These are phyloP conservation scores for Ochotona curzoniae DNA, from an alignment of 2,113 vertebrate species.

Conservation along the genomic window DNA sequence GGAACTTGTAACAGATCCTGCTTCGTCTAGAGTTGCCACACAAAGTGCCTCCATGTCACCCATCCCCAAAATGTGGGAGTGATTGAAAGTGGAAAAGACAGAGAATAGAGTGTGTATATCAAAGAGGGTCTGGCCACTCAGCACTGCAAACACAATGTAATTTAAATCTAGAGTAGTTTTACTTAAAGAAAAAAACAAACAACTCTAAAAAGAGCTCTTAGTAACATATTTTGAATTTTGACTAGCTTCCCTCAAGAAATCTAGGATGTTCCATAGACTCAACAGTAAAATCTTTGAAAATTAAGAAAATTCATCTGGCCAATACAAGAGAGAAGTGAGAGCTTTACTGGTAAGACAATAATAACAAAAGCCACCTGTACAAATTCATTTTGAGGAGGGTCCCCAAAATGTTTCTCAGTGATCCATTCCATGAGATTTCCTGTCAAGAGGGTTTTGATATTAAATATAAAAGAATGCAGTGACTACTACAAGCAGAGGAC, in stretches of 20 bases:
- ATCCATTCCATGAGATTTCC: background rate
- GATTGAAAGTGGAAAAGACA: constrained; percentile 59
- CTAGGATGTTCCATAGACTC: background rate
- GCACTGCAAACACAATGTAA: constrained; percentile 25
- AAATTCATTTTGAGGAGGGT: background rate
- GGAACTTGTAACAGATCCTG: constrained; percentile 72
- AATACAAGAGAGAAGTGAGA: background rate
- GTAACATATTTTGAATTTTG: constrained; percentile 27
- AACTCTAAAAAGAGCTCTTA: background rate
- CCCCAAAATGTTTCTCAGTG: background rate
- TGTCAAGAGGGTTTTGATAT: background rate
- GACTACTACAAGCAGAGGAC: background rate
- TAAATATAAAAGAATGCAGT: background rate
- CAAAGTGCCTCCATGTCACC: constrained; percentile 61
- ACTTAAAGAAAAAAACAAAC: background rate
- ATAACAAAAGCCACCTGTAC: background rate
- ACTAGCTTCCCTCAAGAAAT: background rate
- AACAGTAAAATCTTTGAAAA: background rate
- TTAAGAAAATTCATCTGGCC: background rate
- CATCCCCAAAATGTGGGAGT: constrained; percentile 59
- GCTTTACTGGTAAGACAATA: background rate
- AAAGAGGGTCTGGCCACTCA: constrained; percentile 5
- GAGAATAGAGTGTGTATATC: constrained; percentile 2
- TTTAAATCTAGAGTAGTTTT: constrained; percentile 56
- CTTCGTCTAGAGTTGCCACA: constrained; percentile 58